phyloP scores from a whole-genome alignment of 2,888 invertebrate species.

The Drosophila conformis region DNA sequence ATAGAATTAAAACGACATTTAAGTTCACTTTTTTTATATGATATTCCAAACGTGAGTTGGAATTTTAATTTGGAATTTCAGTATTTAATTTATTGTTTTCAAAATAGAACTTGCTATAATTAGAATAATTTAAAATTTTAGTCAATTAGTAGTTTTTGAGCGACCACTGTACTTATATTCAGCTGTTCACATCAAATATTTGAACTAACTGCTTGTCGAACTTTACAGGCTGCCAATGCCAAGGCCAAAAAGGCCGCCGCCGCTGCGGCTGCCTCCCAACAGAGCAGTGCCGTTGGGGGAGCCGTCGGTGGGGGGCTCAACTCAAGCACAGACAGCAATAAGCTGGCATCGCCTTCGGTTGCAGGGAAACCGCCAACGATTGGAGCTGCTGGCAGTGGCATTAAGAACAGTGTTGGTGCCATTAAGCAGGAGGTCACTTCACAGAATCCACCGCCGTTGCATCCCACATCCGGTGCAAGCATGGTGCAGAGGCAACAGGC shows the following conservation, averaged over 20 bases:
- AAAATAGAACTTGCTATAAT: neutral
- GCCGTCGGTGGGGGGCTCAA: conserved; percentile 23
- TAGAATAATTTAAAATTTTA: neutral
- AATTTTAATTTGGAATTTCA: neutral
- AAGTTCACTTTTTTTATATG: neutral
- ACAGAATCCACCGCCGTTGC: conserved; percentile 81
- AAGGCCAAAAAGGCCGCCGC: conserved; percentile 85
- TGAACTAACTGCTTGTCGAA: conserved; percentile 12
- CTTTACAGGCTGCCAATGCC: conserved; percentile 81
- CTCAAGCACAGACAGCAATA: conserved; percentile 43
- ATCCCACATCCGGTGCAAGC: conserved; percentile 71
- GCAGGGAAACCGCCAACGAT: conserved; percentile 49
- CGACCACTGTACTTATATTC: neutral
- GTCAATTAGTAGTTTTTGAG: neutral
- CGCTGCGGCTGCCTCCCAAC: conserved; percentile 80
- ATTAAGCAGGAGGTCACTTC: conserved; percentile 77
- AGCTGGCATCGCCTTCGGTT: conserved; percentile 35
- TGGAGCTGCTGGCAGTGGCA: conserved; percentile 37
- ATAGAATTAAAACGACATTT: neutral
- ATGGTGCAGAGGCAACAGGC: conserved; percentile 77
- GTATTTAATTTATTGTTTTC: neutral
- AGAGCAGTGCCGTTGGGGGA: conserved; percentile 43
- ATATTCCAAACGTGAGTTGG: neutral
- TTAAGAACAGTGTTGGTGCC: conserved; percentile 69
- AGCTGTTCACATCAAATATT: neutral